Base-by-base conservation (phyloP, 2,888 invertebrate species). In the Amphimallon solstitiale region DNA sequence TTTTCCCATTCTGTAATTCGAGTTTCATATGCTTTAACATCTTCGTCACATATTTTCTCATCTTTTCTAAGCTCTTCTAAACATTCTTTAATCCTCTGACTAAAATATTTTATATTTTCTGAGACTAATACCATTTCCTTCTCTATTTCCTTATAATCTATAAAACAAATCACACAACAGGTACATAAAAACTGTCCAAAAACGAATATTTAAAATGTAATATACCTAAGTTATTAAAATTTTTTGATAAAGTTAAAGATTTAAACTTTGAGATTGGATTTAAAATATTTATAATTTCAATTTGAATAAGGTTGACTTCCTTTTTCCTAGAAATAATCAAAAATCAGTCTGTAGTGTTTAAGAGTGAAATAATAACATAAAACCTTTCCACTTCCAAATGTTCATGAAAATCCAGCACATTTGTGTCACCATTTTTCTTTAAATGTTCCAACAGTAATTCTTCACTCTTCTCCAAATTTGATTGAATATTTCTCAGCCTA, bases 1-100 rank as follows among this genome's bases (percentile, higher is more conserved):
- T 79, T 77, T 14, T 75, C 70, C 78, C 79, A 79, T 34, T 75
- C 71, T n/a, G 67, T 59, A n/a, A 79, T 51, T 71, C 76, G 77
- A 54, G 72, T 72, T 54, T 76, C 74, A 63, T 75, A 80, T 49
- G 68, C 71, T 48, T 74, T 70, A 9, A 78, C 48, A 48, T 80
- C 78, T 52, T 78, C 75, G 19, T 49, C 63, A 48, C 80, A 68
- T 37, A 71, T 68, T 45, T 69, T 68, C 73, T 78, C 77, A 52
- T 76, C 67, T 29, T 71, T 67, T 52, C 70, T 48, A 35, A 79
- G 70, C 21, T 65, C 68, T 23, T 76, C 70, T 12, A 76, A 34
- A 45, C 74, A 73, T 1, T 52, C 34, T 67, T 73, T 74, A 6
- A 73, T 70, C 37, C 72, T 69, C 15, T 69, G 35, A 68, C 75